Evolutionary conservation across 2,113 vertebrate genomes (phyloP).

Genomic region (Poecilia latipinna): DNA sequence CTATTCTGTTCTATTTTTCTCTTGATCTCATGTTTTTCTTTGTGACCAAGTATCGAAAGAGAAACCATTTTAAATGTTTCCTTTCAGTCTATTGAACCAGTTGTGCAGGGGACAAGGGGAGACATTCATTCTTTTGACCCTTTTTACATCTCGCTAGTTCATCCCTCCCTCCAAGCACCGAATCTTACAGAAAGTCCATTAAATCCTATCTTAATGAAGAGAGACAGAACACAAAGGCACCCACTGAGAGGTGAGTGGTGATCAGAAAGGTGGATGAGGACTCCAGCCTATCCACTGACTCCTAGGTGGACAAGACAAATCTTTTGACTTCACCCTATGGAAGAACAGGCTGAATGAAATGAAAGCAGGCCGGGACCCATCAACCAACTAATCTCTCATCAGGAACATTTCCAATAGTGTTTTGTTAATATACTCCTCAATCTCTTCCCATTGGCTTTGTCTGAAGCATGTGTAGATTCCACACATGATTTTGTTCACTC

Average conservation of each 20-base stretch:
- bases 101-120: conserved; percentile 48
- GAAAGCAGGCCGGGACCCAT: conserved; percentile 39
- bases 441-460: conserved; percentile 41
- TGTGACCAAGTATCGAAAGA: conserved; percentile 53
- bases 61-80: conserved; percentile 20
- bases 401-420: conserved; percentile 39
- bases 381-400: conserved; percentile 66
- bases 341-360: conserved; percentile 60
- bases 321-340: conserved; percentile 42
- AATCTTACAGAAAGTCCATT: conserved; percentile 65
- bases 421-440: conserved; percentile 56
- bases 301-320: conserved; percentile 37
- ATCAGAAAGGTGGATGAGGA: conserved; percentile 66
- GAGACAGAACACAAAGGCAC: conserved; percentile 68
- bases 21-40: conserved; percentile 45
- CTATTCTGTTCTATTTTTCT: neutral
- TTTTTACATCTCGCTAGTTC: conserved; percentile 53
- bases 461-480: conserved; percentile 41
- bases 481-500: conserved; percentile 58
- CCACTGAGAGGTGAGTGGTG: conserved; percentile 63
- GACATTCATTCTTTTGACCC: conserved; percentile 55
- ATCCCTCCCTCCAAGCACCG: conserved; percentile 41
- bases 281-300: conserved; percentile 47
- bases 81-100: conserved; percentile 47
- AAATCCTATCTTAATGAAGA: conserved; percentile 75